phyloP scores from a whole-genome alignment of 1,140 invertebrate species.

The Drosophila mauritiana region DNA sequence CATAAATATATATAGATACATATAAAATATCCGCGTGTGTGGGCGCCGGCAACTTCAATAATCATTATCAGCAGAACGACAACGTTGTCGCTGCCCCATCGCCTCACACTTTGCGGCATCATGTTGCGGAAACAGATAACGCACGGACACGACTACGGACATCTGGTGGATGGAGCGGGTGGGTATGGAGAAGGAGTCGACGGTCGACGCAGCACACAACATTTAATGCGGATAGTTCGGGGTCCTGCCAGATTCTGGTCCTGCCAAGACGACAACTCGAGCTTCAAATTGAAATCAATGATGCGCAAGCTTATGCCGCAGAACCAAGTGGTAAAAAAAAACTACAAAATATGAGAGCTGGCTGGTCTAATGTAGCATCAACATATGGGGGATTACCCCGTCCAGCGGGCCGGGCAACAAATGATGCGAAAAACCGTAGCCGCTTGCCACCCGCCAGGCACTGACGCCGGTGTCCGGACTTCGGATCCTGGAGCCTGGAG shows the following conservation, averaged over 20 bases:
- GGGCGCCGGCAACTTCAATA: slow-evolving; percentile 73
- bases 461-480: slow-evolving; percentile 45
- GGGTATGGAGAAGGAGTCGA: not conserved
- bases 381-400: slow-evolving; percentile 51
- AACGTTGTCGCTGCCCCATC: slow-evolving; percentile 48
- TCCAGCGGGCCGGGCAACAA: slow-evolving; percentile 48
- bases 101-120: slow-evolving; percentile 68
- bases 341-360: slow-evolving; percentile 7
- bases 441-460: slow-evolving; percentile 60
- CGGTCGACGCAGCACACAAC: slow-evolving; percentile 67
- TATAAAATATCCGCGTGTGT: slow-evolving; percentile 31
- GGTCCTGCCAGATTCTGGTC: slow-evolving; percentile 12
- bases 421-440: slow-evolving; percentile 73
- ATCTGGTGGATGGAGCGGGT: slow-evolving; percentile 40
- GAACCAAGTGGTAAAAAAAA: slow-evolving; percentile 39
- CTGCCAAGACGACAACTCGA: slow-evolving; percentile 65
- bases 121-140: slow-evolving; percentile 83
- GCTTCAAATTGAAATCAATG: slow-evolving; percentile 83
- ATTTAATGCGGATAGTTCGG: slow-evolving; percentile 79
- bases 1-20: slow-evolving; percentile 27
- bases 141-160: slow-evolving; percentile 72
- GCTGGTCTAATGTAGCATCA: slow-evolving; percentile 71
- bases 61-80: slow-evolving; percentile 73
- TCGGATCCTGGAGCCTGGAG: not conserved
- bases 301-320: slow-evolving; percentile 74